Evolutionary conservation across 2,113 vertebrate genomes (phyloP), one percentile per base, ranked within the genome.

Genomic region (Sitta europaea): DNA sequence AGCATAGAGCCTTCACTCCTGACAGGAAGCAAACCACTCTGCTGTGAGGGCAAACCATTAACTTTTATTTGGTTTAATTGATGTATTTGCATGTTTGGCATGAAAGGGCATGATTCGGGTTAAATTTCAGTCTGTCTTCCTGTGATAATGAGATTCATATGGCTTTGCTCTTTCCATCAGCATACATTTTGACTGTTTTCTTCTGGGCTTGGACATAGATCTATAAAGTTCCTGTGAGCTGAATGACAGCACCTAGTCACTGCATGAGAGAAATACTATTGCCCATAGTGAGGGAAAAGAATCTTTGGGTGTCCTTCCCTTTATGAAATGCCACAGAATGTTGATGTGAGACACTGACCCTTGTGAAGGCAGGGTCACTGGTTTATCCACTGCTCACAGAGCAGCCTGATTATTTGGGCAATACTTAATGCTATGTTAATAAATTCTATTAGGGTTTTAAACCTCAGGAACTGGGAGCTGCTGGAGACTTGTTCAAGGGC

Each of bases 41-140:
- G 10, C 50, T 67, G 4, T 62, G 68, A 5, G 7, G 93, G 55
- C 10, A 90, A 81, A 50, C 24, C 2, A 13, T 78, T 62, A 51
- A 51, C 20, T 31, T 72, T 87, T 89, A 42, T 82, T 85, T 71
- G 65, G 42, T 72, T 73, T 72, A 89, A 91, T 13, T 74, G 76
- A 77, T 8, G 13, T 62, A 68, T 88, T 82, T 78, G 33, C 31
- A 9, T 77, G 43, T 29, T 57, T 2, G 2, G 45, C 45, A 70
- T 63, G 25, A 83, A 88, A 77, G 10, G 42, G 21, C 35, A 48
- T 23, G 47, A 80, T 9, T 45, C 27, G 12, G 24, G 36, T 55
- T 91, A 91, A 72, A 70, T 90, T 94, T 91, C 24, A 86, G 62
- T 55, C 35, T 48, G 40, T 42, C 28, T 82, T 76, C 43, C 45